A percentile compares a stretch with the other conserved stretches of the same genome.
Conservation (phyloP, 1,140 invertebrate species). For the Ctenoplectra terminalis region DNA sequence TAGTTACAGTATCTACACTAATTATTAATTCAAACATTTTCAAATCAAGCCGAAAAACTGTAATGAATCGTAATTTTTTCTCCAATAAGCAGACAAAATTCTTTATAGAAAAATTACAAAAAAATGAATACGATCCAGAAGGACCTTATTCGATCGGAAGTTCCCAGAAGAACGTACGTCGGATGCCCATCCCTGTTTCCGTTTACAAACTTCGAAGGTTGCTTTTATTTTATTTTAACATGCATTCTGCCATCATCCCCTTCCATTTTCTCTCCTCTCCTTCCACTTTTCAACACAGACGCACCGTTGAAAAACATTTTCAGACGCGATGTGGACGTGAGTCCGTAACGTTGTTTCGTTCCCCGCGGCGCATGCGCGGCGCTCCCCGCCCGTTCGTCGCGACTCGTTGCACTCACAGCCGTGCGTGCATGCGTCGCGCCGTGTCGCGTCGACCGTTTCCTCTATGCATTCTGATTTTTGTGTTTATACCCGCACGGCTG, state of each 20-base stretch:
- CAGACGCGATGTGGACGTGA: slow-evolving; percentile 13
- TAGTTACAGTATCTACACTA: no score
- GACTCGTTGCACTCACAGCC: slow-evolving; percentile 10
- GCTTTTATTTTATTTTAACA: slow-evolving; percentile 45
- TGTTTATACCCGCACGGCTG: slow-evolving; percentile 12
- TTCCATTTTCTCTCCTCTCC: neutral
- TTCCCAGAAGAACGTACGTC: slow-evolving; percentile 11
- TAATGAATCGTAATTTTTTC: no score
- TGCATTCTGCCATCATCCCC: neutral
- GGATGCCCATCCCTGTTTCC: slow-evolving; percentile 39
- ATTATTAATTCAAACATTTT: no score
- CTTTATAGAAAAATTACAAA: no score
- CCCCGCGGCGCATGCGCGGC: slow-evolving; percentile 19
- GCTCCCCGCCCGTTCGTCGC: slow-evolving; percentile 34
- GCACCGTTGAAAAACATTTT: neutral
- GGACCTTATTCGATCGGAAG: neutral
- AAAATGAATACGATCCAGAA: no score
- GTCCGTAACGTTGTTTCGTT: slow-evolving; percentile 14
- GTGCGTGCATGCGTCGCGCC: slow-evolving; percentile 22
- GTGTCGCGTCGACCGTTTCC: slow-evolving; percentile 30
- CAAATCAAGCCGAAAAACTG: no score
- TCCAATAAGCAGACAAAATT: no score
- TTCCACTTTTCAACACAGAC: neutral
- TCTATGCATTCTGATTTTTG: slow-evolving; percentile 37
- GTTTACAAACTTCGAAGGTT: slow-evolving; percentile 36